These are phyloP conservation scores for Lepisosteus osseus DNA, from an alignment of 2,113 vertebrate species.

Conservation along the genomic window DNA sequence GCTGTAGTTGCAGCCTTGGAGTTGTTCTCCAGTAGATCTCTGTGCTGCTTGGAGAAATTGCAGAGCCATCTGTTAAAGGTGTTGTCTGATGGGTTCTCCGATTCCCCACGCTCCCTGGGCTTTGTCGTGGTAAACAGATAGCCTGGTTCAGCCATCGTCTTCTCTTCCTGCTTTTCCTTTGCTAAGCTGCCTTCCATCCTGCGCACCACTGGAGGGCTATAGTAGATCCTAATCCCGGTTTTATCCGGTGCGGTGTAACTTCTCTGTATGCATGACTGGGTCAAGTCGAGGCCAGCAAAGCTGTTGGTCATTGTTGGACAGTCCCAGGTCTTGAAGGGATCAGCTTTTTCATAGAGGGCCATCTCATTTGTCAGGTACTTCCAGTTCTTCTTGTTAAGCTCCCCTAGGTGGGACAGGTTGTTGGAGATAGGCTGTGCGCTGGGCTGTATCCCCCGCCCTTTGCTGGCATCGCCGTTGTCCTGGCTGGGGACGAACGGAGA, in stretches of 20 bases:
- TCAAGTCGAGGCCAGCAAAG: conserved; percentile 56
- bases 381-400: conserved; percentile 69
- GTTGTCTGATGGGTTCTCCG: conserved; percentile 47
- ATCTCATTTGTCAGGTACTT: conserved; percentile 73
- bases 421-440: conserved; percentile 45
- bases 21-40: conserved; percentile 76
- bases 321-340: conserved; percentile 77
- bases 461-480: conserved; percentile 46
- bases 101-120: conserved; percentile 68
- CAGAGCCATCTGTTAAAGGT: conserved; percentile 87
- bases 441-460: conserved; percentile 54
- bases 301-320: conserved; percentile 62
- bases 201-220: conserved; percentile 86
- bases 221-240: conserved; percentile 94
- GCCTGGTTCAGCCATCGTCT: conserved; percentile 72
- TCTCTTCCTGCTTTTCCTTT: conserved; percentile 66
- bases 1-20: conserved; percentile 54
- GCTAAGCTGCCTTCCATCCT: conserved; percentile 63
- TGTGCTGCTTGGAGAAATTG: conserved; percentile 85
- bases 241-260: conserved; percentile 92
- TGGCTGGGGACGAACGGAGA: conserved; percentile 70
- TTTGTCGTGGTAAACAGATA: conserved; percentile 79
- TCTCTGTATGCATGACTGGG: conserved; percentile 79
- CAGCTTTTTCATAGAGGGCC: conserved; percentile 46
- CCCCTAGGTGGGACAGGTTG: conserved; percentile 45